phyloP scores from a whole-genome alignment of 2,888 invertebrate species.

The Cremastobaeus sp. region DNA sequence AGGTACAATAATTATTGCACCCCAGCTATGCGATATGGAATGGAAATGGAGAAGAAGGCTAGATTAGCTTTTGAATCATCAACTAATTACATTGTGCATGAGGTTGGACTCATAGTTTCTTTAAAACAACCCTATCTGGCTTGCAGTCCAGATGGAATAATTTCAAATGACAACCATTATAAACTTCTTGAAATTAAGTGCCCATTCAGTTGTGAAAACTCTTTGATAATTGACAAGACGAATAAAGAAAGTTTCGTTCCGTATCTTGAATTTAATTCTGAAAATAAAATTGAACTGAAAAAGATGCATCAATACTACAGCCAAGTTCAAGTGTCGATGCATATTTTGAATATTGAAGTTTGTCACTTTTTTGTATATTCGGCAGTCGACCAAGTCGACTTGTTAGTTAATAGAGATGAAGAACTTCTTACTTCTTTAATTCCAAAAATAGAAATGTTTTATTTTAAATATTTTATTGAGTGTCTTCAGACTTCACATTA shows the following conservation, averaged over 20 bases:
- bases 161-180: not conserved
- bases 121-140: constrained; percentile 13
- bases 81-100: constrained; percentile 1
- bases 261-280: not conserved
- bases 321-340: constrained; percentile 41
- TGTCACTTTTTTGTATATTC: constrained; percentile 41
- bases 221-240: no score
- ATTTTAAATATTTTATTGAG: constrained; percentile 15
- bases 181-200: constrained; percentile 5
- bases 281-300: not conserved
- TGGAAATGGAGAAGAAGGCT: constrained; percentile 4
- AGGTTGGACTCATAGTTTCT: constrained; percentile 6
- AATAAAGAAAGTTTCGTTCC: no score
- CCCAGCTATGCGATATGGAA: constrained; percentile 6
- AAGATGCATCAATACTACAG: not conserved
- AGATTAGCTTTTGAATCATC: not conserved
- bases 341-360: constrained; percentile 19
- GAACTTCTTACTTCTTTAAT: constrained; percentile 14
- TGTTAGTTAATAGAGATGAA: not conserved
- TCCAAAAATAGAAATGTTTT: constrained; percentile 46
- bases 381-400: not conserved
- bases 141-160: constrained; percentile 17
- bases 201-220: no score
- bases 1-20: not conserved
- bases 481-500: not conserved